These are phyloP conservation scores for Xenopus petersii DNA, from an alignment of 2,797 vertebrate genomes.

Conservation along the genomic window DNA sequence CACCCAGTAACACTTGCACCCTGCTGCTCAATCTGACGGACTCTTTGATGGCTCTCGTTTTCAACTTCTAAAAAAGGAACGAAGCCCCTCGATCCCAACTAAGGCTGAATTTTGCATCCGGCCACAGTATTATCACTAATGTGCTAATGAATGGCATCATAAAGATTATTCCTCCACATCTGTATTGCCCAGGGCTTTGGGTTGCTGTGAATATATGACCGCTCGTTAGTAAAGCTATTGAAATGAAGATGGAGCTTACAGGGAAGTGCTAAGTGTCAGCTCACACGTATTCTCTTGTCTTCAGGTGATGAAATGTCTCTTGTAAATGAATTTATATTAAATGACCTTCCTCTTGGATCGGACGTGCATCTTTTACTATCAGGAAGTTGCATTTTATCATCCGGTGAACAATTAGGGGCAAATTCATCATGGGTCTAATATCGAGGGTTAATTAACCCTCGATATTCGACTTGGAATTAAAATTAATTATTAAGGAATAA, in stretches of 20 bases:
- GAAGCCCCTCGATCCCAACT: not conserved
- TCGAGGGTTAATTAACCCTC: too few species aligned
- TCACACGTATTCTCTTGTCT: constrained; percentile 3
- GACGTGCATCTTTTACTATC: not conserved
- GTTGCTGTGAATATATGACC: too few species aligned
- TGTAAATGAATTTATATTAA: not conserved
- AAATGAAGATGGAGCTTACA: constrained; percentile 19
- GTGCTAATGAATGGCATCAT: not conserved
- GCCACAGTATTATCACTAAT: constrained; percentile 3
- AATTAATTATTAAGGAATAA: too few species aligned
- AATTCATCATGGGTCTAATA: too few species aligned
- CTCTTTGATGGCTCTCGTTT: not conserved
- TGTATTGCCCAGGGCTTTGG: too few species aligned
- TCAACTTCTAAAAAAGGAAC: not conserved
- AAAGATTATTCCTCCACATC: too few species aligned
- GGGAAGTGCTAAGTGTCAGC: constrained; percentile 18
- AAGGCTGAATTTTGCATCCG: not conserved
- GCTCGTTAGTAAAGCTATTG: not conserved
- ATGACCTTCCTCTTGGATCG: constrained; percentile 3
- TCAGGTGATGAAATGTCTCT: constrained; percentile 16
- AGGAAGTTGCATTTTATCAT: constrained; percentile 10
- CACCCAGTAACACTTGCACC: too few species aligned
- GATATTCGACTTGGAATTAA: too few species aligned
- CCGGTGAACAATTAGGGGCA: too few species aligned
- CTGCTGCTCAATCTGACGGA: too few species aligned